phyloP scores from a whole-genome alignment of 2,113 vertebrate species.

The Antidorcas marsupialis region DNA sequence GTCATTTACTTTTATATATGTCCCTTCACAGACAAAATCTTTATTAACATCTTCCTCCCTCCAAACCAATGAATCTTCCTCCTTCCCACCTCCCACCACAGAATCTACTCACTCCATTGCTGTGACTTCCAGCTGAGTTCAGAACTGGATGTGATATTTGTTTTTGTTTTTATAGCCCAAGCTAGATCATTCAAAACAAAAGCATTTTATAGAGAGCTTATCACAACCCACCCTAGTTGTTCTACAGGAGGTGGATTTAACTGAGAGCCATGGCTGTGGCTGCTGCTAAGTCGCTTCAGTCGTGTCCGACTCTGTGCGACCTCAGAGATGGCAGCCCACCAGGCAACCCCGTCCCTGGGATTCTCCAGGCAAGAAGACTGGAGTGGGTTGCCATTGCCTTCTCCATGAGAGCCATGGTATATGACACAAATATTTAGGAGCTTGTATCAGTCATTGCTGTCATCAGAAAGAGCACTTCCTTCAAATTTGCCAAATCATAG shows the following conservation, averaged over 20 bases:
- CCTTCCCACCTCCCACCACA: accelerated
- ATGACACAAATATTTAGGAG: neutral
- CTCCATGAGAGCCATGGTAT: neutral
- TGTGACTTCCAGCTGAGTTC: neutral
- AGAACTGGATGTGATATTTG: neutral
- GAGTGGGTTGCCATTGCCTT: no score
- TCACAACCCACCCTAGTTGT: neutral
- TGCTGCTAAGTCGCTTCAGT: no score
- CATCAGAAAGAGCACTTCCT: neutral
- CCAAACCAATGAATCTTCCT: neutral
- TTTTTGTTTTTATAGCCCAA: constrained; percentile 17
- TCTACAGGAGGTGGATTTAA: neutral
- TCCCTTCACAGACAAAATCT: neutral
- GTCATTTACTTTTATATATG: neutral
- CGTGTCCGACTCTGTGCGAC: accelerated
- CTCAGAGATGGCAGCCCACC: no score
- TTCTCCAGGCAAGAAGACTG: no score
- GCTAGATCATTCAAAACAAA: neutral
- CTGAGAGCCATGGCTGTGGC: neutral
- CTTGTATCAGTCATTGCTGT: neutral
- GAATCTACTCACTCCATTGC: neutral
- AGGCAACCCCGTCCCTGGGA: no score
- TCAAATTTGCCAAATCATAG: constrained; percentile 17
- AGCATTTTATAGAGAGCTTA: constrained; percentile 1
- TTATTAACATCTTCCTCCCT: neutral